phyloP scores from a whole-genome alignment of 2,113 vertebrate genomes.

The Xiphorhynchus elegans region DNA sequence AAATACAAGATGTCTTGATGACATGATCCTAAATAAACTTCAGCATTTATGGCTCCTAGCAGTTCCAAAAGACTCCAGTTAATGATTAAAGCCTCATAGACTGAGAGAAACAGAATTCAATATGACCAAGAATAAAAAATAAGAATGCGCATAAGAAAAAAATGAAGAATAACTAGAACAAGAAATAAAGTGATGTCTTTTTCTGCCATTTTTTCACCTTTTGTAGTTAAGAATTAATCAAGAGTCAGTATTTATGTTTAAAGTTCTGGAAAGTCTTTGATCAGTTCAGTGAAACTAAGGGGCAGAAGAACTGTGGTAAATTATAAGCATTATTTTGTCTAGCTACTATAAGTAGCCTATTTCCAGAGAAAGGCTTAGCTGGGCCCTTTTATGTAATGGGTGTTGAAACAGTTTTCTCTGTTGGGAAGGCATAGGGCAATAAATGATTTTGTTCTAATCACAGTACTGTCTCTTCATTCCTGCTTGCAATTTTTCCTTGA shows the following conservation, averaged over 20 bases:
- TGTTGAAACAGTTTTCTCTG: constrained; percentile 22
- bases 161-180: not conserved
- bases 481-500: not conserved
- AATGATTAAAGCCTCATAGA: not conserved
- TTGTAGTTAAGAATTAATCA: not conserved
- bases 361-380: constrained; percentile 4
- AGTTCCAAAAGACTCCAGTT: not conserved
- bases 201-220: not conserved
- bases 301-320: not conserved
- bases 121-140: not conserved
- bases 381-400: not conserved
- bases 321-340: constrained; percentile 26
- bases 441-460: not conserved
- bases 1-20: not conserved
- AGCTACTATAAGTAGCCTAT: not conserved
- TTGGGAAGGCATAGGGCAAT: constrained; percentile 12
- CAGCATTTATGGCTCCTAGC: not conserved
- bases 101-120: not conserved
- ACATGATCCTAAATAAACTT: not conserved
- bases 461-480: constrained; percentile 48
- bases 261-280: constrained; percentile 6
- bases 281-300: not conserved
- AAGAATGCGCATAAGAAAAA: not conserved
- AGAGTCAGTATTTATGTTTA: not conserved
- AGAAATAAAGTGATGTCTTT: not conserved